phyloP scores from a whole-genome alignment of 2,888 invertebrate genomes.

The Heliconius ismenius region DNA sequence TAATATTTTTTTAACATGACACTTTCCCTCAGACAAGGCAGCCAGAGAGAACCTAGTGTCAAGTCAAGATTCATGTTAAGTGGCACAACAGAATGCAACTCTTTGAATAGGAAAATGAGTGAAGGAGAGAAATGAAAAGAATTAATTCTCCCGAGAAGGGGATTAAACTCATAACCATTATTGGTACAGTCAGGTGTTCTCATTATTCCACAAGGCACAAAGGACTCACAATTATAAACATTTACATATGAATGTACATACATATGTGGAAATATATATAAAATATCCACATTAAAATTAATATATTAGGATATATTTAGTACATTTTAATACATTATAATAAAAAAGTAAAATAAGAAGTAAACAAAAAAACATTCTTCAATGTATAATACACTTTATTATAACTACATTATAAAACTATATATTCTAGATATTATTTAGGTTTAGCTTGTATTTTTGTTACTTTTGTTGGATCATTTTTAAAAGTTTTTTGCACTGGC shows the following conservation, averaged over 20 bases:
- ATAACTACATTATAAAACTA: constrained; percentile 51
- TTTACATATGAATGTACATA: no score
- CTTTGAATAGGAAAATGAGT: no score
- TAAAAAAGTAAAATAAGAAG: neutral
- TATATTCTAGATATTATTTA: constrained; percentile 60
- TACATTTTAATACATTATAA: neutral
- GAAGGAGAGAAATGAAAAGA: no score
- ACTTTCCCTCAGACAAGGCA: no score
- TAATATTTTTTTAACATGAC: no score
- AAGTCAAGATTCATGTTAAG: no score
- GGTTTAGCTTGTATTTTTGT: constrained; percentile 80
- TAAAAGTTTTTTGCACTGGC: constrained; percentile 92
- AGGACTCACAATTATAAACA: no score
- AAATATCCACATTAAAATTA: no score
- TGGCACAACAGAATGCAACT: no score
- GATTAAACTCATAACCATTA: neutral
- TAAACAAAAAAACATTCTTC: constrained; percentile 35
- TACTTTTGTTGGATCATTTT: constrained; percentile 89
- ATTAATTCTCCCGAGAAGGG: neutral
- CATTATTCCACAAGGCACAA: no score
- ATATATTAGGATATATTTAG: neutral
- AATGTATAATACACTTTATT: constrained; percentile 47
- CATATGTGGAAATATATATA: no score
- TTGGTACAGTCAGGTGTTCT: neutral
- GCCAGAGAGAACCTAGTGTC: no score